Conservation (phyloP, 2,797 vertebrate species). For the Vultur gryphus region DNA sequence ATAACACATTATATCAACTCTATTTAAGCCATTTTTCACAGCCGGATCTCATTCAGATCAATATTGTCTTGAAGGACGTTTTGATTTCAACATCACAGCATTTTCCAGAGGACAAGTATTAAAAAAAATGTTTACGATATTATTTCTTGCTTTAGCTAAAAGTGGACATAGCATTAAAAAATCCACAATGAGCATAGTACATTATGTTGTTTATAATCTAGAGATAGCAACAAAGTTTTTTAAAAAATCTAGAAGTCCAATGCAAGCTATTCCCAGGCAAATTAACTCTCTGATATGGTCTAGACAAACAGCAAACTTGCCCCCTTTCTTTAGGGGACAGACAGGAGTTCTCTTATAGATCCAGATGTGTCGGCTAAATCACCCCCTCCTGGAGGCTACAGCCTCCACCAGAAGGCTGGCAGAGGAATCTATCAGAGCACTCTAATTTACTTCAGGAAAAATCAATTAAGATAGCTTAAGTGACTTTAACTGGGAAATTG, state of each 20-base stretch:
- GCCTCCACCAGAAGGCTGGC: neutral
- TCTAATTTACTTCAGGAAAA: slow-evolving; percentile 33
- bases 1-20: neutral
- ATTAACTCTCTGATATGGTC: neutral
- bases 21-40: slow-evolving; percentile 36
- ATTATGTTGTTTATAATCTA: neutral
- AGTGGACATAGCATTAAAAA: neutral
- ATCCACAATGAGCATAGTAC: neutral
- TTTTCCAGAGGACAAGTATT: neutral
- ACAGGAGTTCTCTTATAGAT: neutral
- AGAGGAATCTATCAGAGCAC: neutral
- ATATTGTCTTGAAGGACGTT: neutral
- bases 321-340: neutral
- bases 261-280: neutral
- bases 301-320: neutral
- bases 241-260: neutral
- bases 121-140: neutral
- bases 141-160: neutral
- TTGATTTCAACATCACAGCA: slow-evolving; percentile 6
- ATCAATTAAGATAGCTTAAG: slow-evolving; percentile 10
- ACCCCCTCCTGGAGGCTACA: neutral
- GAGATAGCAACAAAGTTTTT: neutral
- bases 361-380: neutral
- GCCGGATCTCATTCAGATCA: neutral
- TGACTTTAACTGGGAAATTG: neutral